A percentile compares a stretch with the other conserved stretches of the same genome.
phyloP scores from a whole-genome alignment of 35 echinoderm and acorn worm species.

The Anneissia japonica region DNA sequence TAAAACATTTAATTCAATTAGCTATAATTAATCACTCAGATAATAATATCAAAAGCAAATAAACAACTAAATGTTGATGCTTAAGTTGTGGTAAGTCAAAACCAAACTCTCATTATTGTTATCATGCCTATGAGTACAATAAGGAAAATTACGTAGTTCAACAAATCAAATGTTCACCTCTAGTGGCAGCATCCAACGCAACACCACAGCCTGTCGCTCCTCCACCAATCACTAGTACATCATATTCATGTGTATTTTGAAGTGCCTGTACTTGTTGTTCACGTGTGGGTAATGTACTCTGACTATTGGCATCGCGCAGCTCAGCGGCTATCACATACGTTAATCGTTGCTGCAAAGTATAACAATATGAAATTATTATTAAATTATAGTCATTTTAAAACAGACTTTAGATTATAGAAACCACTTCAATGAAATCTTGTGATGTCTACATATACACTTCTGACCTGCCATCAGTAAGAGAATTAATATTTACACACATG shows the following conservation, averaged over 20 bases:
- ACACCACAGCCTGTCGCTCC: conserved; percentile 96
- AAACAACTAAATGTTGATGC: too few species aligned
- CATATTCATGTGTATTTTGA: conserved; percentile 75
- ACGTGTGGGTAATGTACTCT: conserved; percentile 54
- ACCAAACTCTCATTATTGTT: not conserved
- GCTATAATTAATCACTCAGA: not conserved
- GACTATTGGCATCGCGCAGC: conserved; percentile 37
- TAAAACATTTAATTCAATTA: too few species aligned
- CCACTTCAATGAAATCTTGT: too few species aligned
- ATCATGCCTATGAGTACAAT: not conserved
- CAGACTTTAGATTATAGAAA: too few species aligned
- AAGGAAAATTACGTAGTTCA: not conserved
- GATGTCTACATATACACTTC: too few species aligned
- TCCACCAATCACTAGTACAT: conserved; percentile 86
- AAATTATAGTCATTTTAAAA: too few species aligned
- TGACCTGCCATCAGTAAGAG: too few species aligned
- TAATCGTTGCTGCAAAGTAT: conserved; percentile 52
- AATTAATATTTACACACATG: too few species aligned
- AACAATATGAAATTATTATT: not conserved
- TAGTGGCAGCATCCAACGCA: conserved; percentile 82
- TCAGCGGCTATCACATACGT: conserved; percentile 85
- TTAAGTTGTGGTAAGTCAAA: too few species aligned
- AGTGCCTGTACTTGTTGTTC: conserved; percentile 81
- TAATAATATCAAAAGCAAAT: too few species aligned
- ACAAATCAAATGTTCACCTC: conserved; percentile 45